A percentile compares a stretch with the other conserved stretches of the same genome.
These are phyloP conservation scores for Crypturellus tataupa DNA, from an alignment of 2,797 vertebrate species.

Conservation along the genomic window DNA sequence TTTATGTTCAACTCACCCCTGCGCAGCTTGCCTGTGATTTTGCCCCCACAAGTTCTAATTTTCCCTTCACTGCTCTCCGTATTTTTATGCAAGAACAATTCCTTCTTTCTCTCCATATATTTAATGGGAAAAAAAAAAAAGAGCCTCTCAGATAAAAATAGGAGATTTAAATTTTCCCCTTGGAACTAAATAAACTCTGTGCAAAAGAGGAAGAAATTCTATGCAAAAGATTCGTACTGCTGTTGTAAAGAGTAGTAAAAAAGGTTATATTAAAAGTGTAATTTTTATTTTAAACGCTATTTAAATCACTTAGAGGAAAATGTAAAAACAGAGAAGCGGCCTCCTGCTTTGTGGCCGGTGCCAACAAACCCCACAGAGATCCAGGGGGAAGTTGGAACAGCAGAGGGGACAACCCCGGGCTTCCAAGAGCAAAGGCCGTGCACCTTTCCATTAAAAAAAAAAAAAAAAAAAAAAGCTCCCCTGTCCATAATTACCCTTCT, in stretches of 20 bases:
- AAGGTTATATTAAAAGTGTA: not conserved
- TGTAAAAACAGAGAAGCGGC: not conserved
- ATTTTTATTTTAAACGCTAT: not conserved
- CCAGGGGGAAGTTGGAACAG: not conserved
- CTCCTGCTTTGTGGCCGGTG: not conserved
- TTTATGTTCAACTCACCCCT: slow-evolving; percentile 61
- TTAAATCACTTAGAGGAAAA: not conserved
- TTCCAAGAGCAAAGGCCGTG: not conserved
- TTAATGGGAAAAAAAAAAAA: not conserved
- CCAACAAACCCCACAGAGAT: not conserved
- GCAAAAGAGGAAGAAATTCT: not conserved
- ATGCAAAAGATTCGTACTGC: slow-evolving; percentile 9
- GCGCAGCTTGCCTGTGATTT: slow-evolving; percentile 41
- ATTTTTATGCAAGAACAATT: slow-evolving; percentile 3
- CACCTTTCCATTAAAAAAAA: not conserved
- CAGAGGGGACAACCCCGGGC: not conserved
- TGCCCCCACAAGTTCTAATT: not conserved
- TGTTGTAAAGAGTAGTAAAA: not conserved
- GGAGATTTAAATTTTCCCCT: not conserved
- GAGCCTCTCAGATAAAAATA: slow-evolving; percentile 15
- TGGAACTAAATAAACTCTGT: not conserved
- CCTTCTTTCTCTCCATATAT: slow-evolving; percentile 4
- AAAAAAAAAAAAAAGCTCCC: not conserved
- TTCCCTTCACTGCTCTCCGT: slow-evolving; percentile 17
- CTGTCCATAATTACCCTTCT: not conserved